Conservation (phyloP, 2,888 invertebrate genomes). For the Nemurella pictetii region DNA sequence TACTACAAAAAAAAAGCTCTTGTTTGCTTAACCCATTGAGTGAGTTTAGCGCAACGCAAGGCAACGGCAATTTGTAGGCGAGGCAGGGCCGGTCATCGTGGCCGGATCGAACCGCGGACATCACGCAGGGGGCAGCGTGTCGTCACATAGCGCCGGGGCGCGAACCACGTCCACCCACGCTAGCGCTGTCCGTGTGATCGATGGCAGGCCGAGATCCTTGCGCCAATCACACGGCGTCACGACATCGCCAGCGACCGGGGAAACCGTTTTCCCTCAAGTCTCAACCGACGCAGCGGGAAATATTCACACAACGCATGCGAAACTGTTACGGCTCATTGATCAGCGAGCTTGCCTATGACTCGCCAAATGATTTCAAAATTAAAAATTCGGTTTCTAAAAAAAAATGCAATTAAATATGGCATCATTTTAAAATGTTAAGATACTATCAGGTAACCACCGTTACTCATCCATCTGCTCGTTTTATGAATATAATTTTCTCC, state of each 20-base stretch:
- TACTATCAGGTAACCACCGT: neutral
- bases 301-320: too few species aligned
- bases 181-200: neutral
- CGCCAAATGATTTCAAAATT: neutral
- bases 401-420: neutral
- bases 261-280: too few species aligned
- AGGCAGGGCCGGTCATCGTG: neutral
- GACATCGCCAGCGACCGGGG: too few species aligned
- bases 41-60: neutral
- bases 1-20: neutral
- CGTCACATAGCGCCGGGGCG: neutral
- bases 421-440: neutral
- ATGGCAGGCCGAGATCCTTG: too few species aligned
- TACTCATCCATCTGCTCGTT: neutral
- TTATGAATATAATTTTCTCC: neutral
- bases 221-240: too few species aligned
- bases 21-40: conserved; percentile 24
- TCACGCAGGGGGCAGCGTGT: neutral
- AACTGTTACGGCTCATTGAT: too few species aligned
- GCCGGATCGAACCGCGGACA: neutral
- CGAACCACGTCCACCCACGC: neutral
- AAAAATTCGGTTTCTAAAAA: neutral
- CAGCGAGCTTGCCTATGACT: too few species aligned
- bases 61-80: too few species aligned
- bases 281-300: too few species aligned